Base-by-base conservation (phyloP, 2,888 invertebrate genomes). In the Therioaphis trifolii region DNA sequence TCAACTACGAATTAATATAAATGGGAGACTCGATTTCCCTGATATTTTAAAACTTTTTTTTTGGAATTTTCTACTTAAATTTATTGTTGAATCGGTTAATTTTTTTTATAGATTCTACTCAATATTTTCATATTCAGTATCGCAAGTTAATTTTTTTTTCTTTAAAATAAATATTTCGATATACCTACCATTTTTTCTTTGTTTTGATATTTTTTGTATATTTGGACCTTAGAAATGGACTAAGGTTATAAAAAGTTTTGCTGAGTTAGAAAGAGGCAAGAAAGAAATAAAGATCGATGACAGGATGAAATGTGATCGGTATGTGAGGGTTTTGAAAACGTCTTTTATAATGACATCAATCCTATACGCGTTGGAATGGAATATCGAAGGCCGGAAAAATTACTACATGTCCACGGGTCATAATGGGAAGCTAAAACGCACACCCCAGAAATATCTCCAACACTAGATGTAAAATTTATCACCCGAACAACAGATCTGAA, bases 311-410 rank as follows among this genome's bases (percentile, higher is more conserved):
- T 58, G 58, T 43, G 55, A 80, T 58, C 58, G 69, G 68, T 68
- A 68, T 68, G 35, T 24, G n/a, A 72, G 21, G 35, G 58, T 80
- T 24, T 43, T 15, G 21, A 69, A 63, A 82, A 63, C 58, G 71
- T 46, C 40, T 79, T 40, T 72, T 72, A 35, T 82, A 82, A 72
- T 35, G 80, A 74, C 40, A 82, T 82, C 63, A 74, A 74, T 63
- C 49, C 49, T 21, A 18, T 12, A 27, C 68, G 24, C 18, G 72
- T 72, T 61, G 61, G 72, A 74, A 82, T 49, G 72, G 71, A 71
- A 71, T 58, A 80, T 80, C 49, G 66, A 66, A 52, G n/a, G 40
- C 4, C 29, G 52, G 29, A 72, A 61, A 80, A 63, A 72, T 35
- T 35, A 72, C 72, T 63, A 21, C 72, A 21, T 21, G 72, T 69